Base-by-base conservation (phyloP, 2,113 vertebrate species). In the Vimba vimba region DNA sequence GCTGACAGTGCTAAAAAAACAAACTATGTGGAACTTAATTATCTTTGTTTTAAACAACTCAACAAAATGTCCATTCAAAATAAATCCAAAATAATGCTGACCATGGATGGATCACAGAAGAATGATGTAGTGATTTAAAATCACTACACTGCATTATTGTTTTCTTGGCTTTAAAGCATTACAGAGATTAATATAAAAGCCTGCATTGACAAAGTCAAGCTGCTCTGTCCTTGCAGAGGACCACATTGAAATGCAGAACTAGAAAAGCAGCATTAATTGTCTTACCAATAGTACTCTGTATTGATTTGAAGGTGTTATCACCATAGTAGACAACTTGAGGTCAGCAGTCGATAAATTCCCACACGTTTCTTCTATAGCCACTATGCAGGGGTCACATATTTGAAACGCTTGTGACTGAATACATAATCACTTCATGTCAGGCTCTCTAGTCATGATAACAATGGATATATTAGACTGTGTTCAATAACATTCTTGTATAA, bases 291-390 rank as follows among this genome's bases (percentile, higher is more conserved):
- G 75, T 52, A 66, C 52, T 57, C 19, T 68, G 25, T 83, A 89
- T 89, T 85, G 83, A 89, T 87, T 85, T 79, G 36, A 64, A 82
- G 79, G 82, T 55, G 59, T 89, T 86, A 86, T 88, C 73, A 79
- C 87, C 69, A 82, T 75, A 57, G 47, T 50, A 36, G 64, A 78
- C 76, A 74, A 64, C 82, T 19, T 45, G 77, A 84, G 82, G 68
- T 74, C 68, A 69, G 79, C 30, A 62, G 75, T 81, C 85, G 76
- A 79, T 84, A 88, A 71, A 83, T 88, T 84, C 77, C 59, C 50
- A 45, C 69, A 52, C 23, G 17, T 27, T 73, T 77, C 27, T 82
- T 79, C 12, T 52, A 19, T 19, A 84, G 30, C 77, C 47, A 74
- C 43, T 68, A 62, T 19, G 69, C 52, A n/a, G 27, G 36, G 71